Base-by-base conservation (phyloP, 2,888 invertebrate genomes). In the Embidobia sp. region DNA sequence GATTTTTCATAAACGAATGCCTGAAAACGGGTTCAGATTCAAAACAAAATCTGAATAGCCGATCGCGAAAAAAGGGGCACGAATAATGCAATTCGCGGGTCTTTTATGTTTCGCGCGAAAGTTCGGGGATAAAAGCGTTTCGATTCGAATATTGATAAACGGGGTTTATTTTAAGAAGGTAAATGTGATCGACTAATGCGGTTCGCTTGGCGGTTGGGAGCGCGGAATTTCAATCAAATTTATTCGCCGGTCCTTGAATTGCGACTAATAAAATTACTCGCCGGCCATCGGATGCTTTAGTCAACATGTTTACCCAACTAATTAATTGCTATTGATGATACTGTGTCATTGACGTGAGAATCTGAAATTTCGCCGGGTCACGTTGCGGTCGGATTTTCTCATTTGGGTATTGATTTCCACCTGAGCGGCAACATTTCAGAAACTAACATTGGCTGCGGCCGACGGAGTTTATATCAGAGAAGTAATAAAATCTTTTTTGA, bases 281-380 rank as follows among this genome's bases (percentile, higher is more conserved):
- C 74, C 61, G 76, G 72, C 73, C 70, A 69, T 57, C 64, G 79
- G 75, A 77, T 66, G 72, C 29, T 55, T 42, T 18, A 11, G 40
- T 27, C 22, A 29, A 37, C 59, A 59, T 74, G 80, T 82, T 84
- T 81, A 78, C 82, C 46, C 79, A 79, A 48, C 82, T 84, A 86
- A 86, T 85, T 85, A 86, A 86, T 84, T 85, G 82, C 82, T 82
- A 83, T 84, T 84, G 83, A 84, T 85, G 83, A 82, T 75, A 78
- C 83, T 82, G 81, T 85, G 83, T 77, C 80, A 82, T 82, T 80
- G 82, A 83, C 81, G 79, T 46, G 80, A 82, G 64, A 48, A 63
- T 49, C 48, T 11, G 22, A 46, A 69, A 70, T 70, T 48, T 78
- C 49, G 59, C 46, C 13, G 31, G 40, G 64, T 64, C 53, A 53